Evolutionary conservation across 1,140 invertebrate species (phyloP).

Genomic region (Coenobita brevimanus): DNA sequence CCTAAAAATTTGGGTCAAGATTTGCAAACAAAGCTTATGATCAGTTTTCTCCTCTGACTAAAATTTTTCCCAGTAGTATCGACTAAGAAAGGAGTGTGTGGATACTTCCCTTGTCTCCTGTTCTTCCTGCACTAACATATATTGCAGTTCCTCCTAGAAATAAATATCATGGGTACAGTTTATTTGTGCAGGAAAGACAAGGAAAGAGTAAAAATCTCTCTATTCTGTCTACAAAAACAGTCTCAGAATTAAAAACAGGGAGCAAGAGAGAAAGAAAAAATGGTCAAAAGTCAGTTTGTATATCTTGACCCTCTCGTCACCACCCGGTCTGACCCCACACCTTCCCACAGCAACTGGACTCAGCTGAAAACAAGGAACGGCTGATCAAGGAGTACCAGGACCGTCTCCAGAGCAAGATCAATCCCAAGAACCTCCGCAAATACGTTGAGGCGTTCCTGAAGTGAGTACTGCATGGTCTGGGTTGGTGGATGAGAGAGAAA

Average conservation of each 20-base stretch:
- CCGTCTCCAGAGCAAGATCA: conserved; percentile 84
- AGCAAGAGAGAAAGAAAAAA: not conserved
- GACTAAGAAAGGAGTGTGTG: too few relatives aligned
- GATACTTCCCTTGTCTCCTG: too few relatives aligned
- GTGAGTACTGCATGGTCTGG: conserved; percentile 75
- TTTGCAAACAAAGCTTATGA: too few relatives aligned
- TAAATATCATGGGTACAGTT: too few relatives aligned
- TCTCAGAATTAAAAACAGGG: not conserved
- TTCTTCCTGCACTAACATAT: too few relatives aligned
- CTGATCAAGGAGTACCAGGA: conserved; percentile 86
- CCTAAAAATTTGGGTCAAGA: too few relatives aligned
- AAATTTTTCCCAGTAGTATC: too few relatives aligned
- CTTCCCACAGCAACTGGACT: conserved; percentile 76
- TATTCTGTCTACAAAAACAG: not conserved
- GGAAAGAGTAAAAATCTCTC: not conserved
- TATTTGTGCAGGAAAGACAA: too few relatives aligned
- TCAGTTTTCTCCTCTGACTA: too few relatives aligned
- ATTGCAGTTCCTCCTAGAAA: too few relatives aligned
- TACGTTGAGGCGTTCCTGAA: conserved; percentile 89
- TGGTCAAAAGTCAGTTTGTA: not conserved
- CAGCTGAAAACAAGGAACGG: conserved; percentile 82
- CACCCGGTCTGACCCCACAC: not conserved
- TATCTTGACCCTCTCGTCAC: not conserved
- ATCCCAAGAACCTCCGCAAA: conserved; percentile 87
- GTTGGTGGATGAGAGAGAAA: not conserved